A percentile compares a stretch with the other conserved stretches of the same genome.
Evolutionary conservation across 2,888 invertebrate species (phyloP).

Genomic region (Melanostoma scalare): DNA sequence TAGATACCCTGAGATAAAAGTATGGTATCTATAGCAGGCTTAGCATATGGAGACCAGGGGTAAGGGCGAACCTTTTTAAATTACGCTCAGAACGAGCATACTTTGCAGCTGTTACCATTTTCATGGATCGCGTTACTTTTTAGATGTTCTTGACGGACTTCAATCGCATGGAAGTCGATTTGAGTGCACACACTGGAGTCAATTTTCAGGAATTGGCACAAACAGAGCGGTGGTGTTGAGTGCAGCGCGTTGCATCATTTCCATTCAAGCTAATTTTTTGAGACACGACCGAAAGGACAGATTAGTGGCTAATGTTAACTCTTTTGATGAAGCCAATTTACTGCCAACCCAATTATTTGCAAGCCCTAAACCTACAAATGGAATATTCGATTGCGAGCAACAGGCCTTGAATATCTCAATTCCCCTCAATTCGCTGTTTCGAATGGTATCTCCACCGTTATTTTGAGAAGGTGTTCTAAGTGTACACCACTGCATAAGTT

Average conservation of each 20-base stretch:
- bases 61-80: constrained; percentile 95
- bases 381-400: too few species aligned
- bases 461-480: too few species aligned
- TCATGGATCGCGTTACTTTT: constrained; percentile 99
- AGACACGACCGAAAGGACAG: constrained; percentile 66
- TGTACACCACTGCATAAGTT: too few species aligned
- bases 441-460: too few species aligned
- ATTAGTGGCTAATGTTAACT: constrained; percentile 70
- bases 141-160: constrained; percentile 99
- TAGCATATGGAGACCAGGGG: too few species aligned
- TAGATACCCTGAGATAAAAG: too few species aligned
- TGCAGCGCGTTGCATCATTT: constrained; percentile 80
- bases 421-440: too few species aligned
- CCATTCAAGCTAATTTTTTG: constrained; percentile 65
- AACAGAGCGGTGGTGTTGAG: constrained; percentile 72
- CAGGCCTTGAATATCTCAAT: too few species aligned
- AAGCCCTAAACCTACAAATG: too few species aligned
- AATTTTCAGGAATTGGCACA: constrained; percentile 79
- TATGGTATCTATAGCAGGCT: too few species aligned
- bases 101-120: constrained; percentile 98
- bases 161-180: constrained; percentile 95
- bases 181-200: constrained; percentile 92
- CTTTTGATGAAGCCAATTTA: too few species aligned
- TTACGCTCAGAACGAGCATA: constrained; percentile 98
- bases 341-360: too few species aligned